Evolutionary conservation across 2,113 vertebrate species (phyloP), one percentile per base, ranked within the genome.

Genomic region (Nothobranchius furzeri): DNA sequence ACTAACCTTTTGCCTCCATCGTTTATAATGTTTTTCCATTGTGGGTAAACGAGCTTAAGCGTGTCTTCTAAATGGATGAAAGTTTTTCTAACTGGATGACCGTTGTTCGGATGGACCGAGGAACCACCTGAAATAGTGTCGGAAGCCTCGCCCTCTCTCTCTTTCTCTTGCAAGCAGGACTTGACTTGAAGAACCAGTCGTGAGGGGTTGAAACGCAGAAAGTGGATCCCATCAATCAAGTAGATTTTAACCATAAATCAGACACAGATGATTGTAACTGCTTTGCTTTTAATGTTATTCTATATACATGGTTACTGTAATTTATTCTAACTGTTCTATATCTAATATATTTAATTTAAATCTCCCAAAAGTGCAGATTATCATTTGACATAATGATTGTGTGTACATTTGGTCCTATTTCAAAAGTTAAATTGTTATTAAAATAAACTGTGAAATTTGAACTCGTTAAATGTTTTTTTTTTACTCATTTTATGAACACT

Each of bases 261-360:
- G 86, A 88, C 83, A 85, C 70, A 53, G 61, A 87, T 78, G 88
- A 89, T 86, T 90, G 85, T 89, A 83, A 79, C 53, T 59, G 66
- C 82, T 88, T 84, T 87, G 83, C 81, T 85, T 85, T 84, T 83
- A 83, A 76, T 71, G 74, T 79, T 81, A 70, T 84, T 64, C 62
- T 82, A 75, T 83, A 79, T 59, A 47, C 71, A 60, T 51, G 70
- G 54, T 80, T 64, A 65, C 53, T 81, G 79, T 85, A 78, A 82
- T 75, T 68, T 77, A 68, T 82, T 75, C 61, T 70, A 50, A 59
- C 15, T 66, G 65, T 75, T 75, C 68, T 80, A 75, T 82, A 87
- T 81, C 79, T 86, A 87, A 89, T 81, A 86, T 88, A 87, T 90
- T 89, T 89, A 86, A 90, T 86, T 89, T 85, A 87, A 88, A 84